Base-by-base conservation (phyloP, 2,888 invertebrate genomes). In the Lathronympha strigana region DNA sequence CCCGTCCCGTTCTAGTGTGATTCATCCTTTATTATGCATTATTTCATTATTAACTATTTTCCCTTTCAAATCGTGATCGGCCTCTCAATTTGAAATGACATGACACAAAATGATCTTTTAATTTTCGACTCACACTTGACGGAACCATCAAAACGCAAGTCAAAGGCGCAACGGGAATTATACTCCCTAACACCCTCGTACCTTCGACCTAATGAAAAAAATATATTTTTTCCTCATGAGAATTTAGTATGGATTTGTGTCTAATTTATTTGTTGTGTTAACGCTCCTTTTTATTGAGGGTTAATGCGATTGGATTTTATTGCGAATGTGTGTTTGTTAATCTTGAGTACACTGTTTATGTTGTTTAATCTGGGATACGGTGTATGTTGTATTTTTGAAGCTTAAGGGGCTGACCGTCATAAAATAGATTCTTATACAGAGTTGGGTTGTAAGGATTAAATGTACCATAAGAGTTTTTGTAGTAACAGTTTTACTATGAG, bases 221-320 rank as follows among this genome's bases (percentile, higher is more conserved):
- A 28, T 28, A 57, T 57, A 57, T 57, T 45, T 54, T 53, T 57
- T 57, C 57, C 57, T 57, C 31, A 45, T 57, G 45, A 31, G 57
- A 57, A 43, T 57, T 57, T 57, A 57, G 31, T 57, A 45, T 45
- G 31, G 57, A 57, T 45, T 45, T 57, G 57, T 28, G 55, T 43
- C 31, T 9, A 45, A 57, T 57, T 57, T 57, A 57, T 57, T 45
- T 57, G 31, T 45, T 45, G 57, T 57, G 57, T 57, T 57, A 57
- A 57, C 31, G 57, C 9, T 21, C 43, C 21, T 57, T 57, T 57
- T 57, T 57, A 57, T 57, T 57, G 57, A n/a, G 28, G 57, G 31
- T 45, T 57, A 57, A 45, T 57, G 57, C 31, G 57, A 57, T 57
- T 57, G 57, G 57, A 40, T 31, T 43, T 45, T 57, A 57, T 45